phyloP scores from a whole-genome alignment of 2,888 invertebrate species.

The Tromatobia lineatoria region DNA sequence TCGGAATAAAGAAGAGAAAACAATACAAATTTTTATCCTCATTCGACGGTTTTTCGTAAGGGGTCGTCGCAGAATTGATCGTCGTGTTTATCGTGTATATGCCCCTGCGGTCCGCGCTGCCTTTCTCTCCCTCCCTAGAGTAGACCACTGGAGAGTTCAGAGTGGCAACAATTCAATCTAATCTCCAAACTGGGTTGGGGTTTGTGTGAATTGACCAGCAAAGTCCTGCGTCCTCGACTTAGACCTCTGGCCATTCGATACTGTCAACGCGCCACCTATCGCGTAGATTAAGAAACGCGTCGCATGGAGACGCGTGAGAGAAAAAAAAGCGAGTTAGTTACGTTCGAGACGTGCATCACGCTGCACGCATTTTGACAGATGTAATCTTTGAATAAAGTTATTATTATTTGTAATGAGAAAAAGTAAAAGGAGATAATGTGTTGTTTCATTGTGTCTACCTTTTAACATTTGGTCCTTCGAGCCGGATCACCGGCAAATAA shows the following conservation, averaged over 20 bases:
- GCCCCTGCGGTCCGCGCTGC: slow-evolving; percentile 33
- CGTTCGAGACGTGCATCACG: no score
- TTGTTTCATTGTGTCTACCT: no score
- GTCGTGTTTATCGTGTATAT: slow-evolving; percentile 16
- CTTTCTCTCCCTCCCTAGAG: slow-evolving; percentile 15
- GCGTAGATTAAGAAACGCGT: no score
- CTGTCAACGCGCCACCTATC: no score
- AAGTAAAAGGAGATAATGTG: no score
- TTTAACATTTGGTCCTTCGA: no score
- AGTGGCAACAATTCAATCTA: slow-evolving; percentile 62
- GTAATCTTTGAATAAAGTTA: no score
- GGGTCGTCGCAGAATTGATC: slow-evolving; percentile 39
- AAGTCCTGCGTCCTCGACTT: slow-evolving; percentile 41
- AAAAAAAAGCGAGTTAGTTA: no score
- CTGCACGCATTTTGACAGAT: no score
- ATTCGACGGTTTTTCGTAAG: background rate
- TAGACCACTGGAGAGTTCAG: slow-evolving; percentile 22
- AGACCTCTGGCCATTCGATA: slow-evolving; percentile 26
- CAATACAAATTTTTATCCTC: slow-evolving; percentile 6
- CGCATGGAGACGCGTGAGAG: no score
- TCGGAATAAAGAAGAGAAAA: background rate
- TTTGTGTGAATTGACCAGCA: slow-evolving; percentile 59
- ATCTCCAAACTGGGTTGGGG: slow-evolving; percentile 56
- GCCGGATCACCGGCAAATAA: no score
- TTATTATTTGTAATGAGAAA: no score